phyloP scores from a whole-genome alignment of 2,888 invertebrate genomes.

The Ormyrus labotus region DNA sequence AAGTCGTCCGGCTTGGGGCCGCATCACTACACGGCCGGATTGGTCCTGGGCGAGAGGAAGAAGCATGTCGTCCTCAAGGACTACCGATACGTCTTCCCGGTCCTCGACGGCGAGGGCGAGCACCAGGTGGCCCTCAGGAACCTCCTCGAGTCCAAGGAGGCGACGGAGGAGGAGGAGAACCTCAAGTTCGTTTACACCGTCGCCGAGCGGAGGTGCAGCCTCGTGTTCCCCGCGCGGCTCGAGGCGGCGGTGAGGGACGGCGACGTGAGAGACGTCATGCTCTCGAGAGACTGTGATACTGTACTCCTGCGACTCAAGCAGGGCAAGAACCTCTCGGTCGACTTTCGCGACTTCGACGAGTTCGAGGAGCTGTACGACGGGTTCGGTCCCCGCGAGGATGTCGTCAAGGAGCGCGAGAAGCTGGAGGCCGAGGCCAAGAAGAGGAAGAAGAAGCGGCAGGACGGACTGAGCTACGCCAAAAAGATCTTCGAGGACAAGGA shows the following conservation, averaged over 20 bases:
- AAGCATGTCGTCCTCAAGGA: slow-evolving; percentile 83
- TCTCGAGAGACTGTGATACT: slow-evolving; percentile 86
- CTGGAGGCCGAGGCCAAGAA: slow-evolving; percentile 78
- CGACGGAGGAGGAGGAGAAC: slow-evolving; percentile 76
- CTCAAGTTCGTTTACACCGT: slow-evolving; percentile 86
- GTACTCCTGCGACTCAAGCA: slow-evolving; percentile 85
- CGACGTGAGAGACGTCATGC: slow-evolving; percentile 86
- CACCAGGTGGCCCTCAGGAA: slow-evolving; percentile 81
- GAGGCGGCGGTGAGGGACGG: slow-evolving; percentile 87
- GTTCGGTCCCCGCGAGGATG: slow-evolving; percentile 82
- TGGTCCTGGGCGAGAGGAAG: slow-evolving; percentile 81
- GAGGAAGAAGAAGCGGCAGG: slow-evolving; percentile 80
- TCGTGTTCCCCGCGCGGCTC: slow-evolving; percentile 85
- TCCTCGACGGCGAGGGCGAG: slow-evolving; percentile 83
- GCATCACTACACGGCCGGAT: slow-evolving; percentile 79
- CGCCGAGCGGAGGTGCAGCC: slow-evolving; percentile 84
- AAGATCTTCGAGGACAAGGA: slow-evolving; percentile 89
- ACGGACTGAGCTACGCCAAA: slow-evolving; percentile 81
- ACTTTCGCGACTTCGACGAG: slow-evolving; percentile 80
- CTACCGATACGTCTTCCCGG: slow-evolving; percentile 86
- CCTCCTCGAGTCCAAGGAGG: slow-evolving; percentile 79
- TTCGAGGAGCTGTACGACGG: slow-evolving; percentile 81
- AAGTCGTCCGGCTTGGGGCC: slow-evolving; percentile 80
- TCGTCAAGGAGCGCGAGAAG: slow-evolving; percentile 80
- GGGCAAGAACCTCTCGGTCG: slow-evolving; percentile 86